These are phyloP conservation scores for Conomelus anceps DNA, from an alignment of 2,888 invertebrate genomes.

Conservation along the genomic window DNA sequence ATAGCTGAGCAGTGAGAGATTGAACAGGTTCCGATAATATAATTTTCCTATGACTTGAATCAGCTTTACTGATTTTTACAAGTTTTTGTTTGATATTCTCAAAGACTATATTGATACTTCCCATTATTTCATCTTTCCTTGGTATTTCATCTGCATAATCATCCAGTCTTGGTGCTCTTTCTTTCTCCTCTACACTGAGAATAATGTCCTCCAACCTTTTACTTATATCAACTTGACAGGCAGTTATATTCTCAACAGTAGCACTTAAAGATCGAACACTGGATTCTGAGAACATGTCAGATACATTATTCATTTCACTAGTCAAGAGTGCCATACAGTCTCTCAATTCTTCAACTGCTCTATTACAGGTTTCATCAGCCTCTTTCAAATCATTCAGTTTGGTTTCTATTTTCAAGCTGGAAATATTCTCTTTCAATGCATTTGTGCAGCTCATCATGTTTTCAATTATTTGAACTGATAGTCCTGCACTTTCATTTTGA, in stretches of 20 bases:
- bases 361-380: background rate
- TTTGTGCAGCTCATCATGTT: background rate
- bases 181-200: background rate
- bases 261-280: background rate
- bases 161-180: background rate
- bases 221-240: background rate
- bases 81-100: slow-evolving; percentile 4
- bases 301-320: background rate
- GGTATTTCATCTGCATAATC: background rate
- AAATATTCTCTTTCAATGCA: background rate
- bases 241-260: background rate
- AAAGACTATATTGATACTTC: background rate
- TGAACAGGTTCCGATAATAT: background rate
- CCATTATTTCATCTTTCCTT: slow-evolving; percentile 1
- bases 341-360: background rate
- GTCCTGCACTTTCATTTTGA: background rate
- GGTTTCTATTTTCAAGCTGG: background rate
- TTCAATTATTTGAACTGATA: background rate
- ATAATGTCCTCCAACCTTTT: background rate
- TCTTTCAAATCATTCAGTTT: background rate
- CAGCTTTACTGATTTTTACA: background rate
- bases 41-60: background rate
- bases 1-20: background rate
- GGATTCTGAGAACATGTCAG: background rate
- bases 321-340: background rate